A percentile compares a stretch with the other conserved stretches of the same genome.
Evolutionary conservation across 2,888 invertebrate species (phyloP).

Genomic region (Oxystoma pomonae): DNA sequence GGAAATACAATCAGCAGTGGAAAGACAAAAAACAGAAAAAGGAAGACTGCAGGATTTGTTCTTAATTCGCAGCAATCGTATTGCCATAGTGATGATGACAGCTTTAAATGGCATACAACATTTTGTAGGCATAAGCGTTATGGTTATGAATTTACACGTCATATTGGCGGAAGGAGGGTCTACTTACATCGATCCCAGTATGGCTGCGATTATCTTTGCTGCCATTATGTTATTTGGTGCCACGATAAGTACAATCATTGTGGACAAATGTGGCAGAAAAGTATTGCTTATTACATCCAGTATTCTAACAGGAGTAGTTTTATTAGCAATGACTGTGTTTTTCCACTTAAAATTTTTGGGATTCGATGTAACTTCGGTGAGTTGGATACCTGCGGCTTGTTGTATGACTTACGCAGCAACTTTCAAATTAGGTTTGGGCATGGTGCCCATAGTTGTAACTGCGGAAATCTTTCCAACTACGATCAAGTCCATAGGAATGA

Average conservation of each 20-base stretch:
- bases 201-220: conserved; percentile 42
- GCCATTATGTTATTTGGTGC: conserved; percentile 41
- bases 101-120: conserved; percentile 43
- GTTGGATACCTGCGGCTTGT: conserved; percentile 41
- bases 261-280: conserved; percentile 43
- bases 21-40: conserved; percentile 38
- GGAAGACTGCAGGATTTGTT: conserved; percentile 41
- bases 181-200: conserved; percentile 34
- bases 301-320: conserved; percentile 38
- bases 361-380: conserved; percentile 33
- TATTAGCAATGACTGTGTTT: conserved; percentile 39
- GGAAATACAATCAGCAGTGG: conserved; percentile 39
- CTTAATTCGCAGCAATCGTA: conserved; percentile 39
- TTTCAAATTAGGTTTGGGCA: conserved; percentile 42
- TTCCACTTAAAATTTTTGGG: conserved; percentile 38
- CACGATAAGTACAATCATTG: conserved; percentile 34
- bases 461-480: conserved; percentile 45
- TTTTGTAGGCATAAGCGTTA: conserved; percentile 43
- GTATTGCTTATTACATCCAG: conserved; percentile 39
- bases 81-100: conserved; percentile 41
- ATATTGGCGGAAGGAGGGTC: conserved; percentile 42
- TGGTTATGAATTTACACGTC: conserved; percentile 44
- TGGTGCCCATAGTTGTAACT: conserved; percentile 43
- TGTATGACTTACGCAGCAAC: conserved; percentile 41
- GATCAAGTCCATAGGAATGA: conserved; percentile 45